A percentile compares a stretch with the other conserved stretches of the same genome.
Evolutionary conservation across 2,797 vertebrate species (phyloP).

Genomic region (Brachyalestes nurse): DNA sequence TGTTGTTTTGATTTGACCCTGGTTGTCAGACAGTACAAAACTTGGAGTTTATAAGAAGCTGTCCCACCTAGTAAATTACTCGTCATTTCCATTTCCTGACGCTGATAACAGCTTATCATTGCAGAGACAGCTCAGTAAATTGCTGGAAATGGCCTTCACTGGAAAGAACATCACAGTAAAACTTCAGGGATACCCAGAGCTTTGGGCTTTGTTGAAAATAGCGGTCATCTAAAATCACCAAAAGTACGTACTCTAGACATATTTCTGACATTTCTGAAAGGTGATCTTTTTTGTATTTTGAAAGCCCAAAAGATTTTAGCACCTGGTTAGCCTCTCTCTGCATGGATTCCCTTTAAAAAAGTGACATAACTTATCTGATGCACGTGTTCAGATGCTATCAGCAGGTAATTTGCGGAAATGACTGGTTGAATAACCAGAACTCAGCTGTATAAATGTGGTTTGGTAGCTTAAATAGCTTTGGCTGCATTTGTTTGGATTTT

Average conservation of each 20-base stretch:
- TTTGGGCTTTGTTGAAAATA: not conserved
- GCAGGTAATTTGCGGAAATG: conserved; percentile 4
- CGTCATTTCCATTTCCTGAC: conserved; percentile 56
- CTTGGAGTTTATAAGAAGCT: conserved; percentile 35
- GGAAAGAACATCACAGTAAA: conserved; percentile 24
- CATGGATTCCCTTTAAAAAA: not conserved
- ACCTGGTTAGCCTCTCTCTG: not conserved
- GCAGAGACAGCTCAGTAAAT: conserved; percentile 60
- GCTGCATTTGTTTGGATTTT: not conserved
- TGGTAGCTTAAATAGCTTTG: not conserved
- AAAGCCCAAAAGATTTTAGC: not conserved
- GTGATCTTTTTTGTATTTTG: not conserved
- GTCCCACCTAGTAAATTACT: conserved; percentile 50
- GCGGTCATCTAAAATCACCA: not conserved
- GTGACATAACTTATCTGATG: not conserved
- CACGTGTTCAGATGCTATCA: not conserved
- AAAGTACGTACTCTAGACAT: not conserved
- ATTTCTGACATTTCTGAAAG: not conserved
- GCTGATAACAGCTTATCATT: conserved; percentile 65
- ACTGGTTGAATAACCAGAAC: not conserved
- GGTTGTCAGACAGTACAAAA: conserved; percentile 1
- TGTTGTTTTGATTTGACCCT: conserved; percentile 34
- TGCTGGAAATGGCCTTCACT: conserved; percentile 53
- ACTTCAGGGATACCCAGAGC: not conserved
- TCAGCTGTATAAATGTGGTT: not conserved